Evolutionary conservation across 2,797 vertebrate genomes (phyloP), one percentile per base, ranked within the genome.

Genomic region (Paedocypris micromegethes): DNA sequence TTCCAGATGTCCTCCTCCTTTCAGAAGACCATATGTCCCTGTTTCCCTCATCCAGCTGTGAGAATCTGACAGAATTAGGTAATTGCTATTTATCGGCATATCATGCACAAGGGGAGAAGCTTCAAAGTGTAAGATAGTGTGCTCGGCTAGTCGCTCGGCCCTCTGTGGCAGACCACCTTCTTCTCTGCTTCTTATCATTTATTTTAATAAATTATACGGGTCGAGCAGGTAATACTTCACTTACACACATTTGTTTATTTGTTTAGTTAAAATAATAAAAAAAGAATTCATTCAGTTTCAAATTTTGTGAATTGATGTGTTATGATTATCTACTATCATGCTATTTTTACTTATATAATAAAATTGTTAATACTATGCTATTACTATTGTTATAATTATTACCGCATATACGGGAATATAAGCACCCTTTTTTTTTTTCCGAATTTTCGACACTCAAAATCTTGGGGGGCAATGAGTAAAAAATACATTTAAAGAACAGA

Each of bases 81-180:
- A 75, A 74, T 62, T 66, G 72, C 69, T 62, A 75, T 77, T 75
- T 75, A 69, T 64, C 53, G 70, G 66, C 9, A 58, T 23, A 72
- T 58, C 68, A 59, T 61, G 23, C 39, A 57, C 56, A 57, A 65
- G 51, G 43, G 68, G 9, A 68, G 60, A 66, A 37, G 9, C 41
- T 60, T 38, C 52, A 3, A 64, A 47, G 56, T 54, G 50, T 5
- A 23, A 44, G 56, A 41, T 9, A n/a, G 48, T 60, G 61, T 40
- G 49, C 39, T 38, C 51, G 45, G 53, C 48, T 45, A 3, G 7
- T 58, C 45, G 23, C 64, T 66, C 43, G 9, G 39, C 45, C 51
- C 41, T 51, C 53, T 64, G 60, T 56, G 46, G 52, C 43, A 56
- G 52, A 69, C 67, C 46, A 41, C 51, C 9, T 54, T 58, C 57